Base-by-base conservation (phyloP, 2,113 vertebrate species). In the Panthera uncia region DNA sequence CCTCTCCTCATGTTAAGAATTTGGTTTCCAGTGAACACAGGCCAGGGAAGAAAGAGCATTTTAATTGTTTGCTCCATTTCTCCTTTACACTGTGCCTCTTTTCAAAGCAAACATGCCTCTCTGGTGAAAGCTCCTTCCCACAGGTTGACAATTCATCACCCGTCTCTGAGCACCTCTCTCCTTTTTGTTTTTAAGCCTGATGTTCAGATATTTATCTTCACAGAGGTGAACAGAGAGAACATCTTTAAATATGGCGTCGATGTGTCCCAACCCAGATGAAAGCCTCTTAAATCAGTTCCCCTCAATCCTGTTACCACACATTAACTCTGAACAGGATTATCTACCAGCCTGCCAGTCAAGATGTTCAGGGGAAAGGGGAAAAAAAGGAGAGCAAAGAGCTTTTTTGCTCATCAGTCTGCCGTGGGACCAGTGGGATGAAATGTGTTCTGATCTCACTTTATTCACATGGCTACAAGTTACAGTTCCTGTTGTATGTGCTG, bases 301-400 rank as follows among this genome's bases (percentile, higher is more conserved):
- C 92, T 98, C 98, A 98, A 97, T 98, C 98, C 97, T 98, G 98
- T 98, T 99, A 98, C 95, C 98, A 48, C 97, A 98, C 97, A 98
- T 99, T 99, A 98, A 96, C 98, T 99, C 97, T 96, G 98, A 98
- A 98, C 94, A 96, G 97, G 98, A 99, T 99, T 98, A 98, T 98
- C 98, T 98, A 98, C 96, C 94, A 98, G 98, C 80, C 96, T 98
- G 97, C 96, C 98, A 98, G 97, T 98, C 98, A 98, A 97, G 96
- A 97, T 98, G 97, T 98, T 98, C 97, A 97, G 96, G 95, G 92
- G 68, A 98, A 98, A 27, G 6, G 91, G 41, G 79, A 48, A 38
- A 74, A 91, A 31, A 97, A 7, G 41, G 4, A 86, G 19, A 98
- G 79, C 97, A 89, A 98, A 98, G 85, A 98, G 94, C 84, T 98